Evolutionary conservation across 92 coral and sea anemone species (phyloP).

Genomic region (Hydrozoanthus gracilis): DNA sequence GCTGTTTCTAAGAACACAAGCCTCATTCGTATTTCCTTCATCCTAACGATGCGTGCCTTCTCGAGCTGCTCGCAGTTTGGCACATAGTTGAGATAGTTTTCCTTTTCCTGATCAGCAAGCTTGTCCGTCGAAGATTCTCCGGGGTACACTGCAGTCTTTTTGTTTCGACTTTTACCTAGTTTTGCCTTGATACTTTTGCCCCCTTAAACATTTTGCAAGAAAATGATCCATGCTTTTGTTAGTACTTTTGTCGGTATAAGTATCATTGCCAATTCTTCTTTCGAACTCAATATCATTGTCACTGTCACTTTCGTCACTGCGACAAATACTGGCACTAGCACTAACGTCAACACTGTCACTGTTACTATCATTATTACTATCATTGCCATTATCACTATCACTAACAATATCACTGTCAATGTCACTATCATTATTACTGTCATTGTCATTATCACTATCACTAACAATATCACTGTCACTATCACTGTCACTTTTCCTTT

Average conservation of each 20-base stretch:
- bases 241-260: background rate
- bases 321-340: no score
- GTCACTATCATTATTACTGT: no score
- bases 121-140: background rate
- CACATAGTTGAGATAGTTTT: background rate
- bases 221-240: background rate
- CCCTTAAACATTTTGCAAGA: background rate
- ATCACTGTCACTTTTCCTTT: no score
- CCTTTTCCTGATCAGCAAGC: background rate
- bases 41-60: constrained; percentile 64
- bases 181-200: constrained; percentile 16
- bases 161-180: constrained; percentile 6
- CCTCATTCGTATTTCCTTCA: constrained; percentile 78
- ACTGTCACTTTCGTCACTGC: no score
- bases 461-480: no score
- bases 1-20: constrained; percentile 64
- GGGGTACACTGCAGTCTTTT: constrained; percentile 8
- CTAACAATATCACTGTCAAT: no score
- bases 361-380: no score
- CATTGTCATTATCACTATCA: no score
- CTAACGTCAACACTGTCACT: no score
- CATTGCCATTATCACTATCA: no score
- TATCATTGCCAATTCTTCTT: background rate
- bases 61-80: constrained; percentile 55
- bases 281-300: background rate